These are phyloP conservation scores for Heliconius charithonia DNA, from an alignment of 2,888 invertebrate genomes.

Conservation along the genomic window DNA sequence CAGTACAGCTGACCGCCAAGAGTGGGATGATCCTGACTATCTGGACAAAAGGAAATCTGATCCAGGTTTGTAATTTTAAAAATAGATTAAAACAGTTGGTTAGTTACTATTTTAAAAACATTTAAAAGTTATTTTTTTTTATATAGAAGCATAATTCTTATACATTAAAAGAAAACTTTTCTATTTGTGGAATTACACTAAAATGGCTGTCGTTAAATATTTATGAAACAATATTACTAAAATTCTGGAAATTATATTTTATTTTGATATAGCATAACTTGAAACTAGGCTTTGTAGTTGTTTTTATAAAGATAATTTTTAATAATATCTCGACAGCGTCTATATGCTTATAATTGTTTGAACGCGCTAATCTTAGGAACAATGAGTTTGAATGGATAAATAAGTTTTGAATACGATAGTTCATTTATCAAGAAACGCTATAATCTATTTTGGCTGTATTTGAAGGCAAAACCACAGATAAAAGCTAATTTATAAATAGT, in stretches of 20 bases:
- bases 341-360: not conserved
- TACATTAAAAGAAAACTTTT: too few species aligned
- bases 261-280: not conserved
- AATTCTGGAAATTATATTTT: not conserved
- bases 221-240: too few species aligned
- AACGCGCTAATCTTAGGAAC: not conserved
- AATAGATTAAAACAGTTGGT: not conserved
- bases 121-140: not conserved
- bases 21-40: slow-evolving; percentile 87
- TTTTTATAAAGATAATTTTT: not conserved
- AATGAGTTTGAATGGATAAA: too few species aligned
- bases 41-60: slow-evolving; percentile 58
- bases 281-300: not conserved
- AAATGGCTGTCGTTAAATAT: too few species aligned
- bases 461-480: too few species aligned
- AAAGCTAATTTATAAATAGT: too few species aligned
- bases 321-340: too few species aligned
- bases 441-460: too few species aligned
- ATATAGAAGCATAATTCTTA: too few species aligned
- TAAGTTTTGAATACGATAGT: too few species aligned
- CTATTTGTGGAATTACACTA: too few species aligned
- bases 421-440: too few species aligned
- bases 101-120: not conserved
- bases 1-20: slow-evolving; percentile 86
- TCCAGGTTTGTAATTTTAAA: slow-evolving; percentile 56